Evolutionary conservation across 1,140 invertebrate species (phyloP).

Genomic region (Drosophila obscura): DNA sequence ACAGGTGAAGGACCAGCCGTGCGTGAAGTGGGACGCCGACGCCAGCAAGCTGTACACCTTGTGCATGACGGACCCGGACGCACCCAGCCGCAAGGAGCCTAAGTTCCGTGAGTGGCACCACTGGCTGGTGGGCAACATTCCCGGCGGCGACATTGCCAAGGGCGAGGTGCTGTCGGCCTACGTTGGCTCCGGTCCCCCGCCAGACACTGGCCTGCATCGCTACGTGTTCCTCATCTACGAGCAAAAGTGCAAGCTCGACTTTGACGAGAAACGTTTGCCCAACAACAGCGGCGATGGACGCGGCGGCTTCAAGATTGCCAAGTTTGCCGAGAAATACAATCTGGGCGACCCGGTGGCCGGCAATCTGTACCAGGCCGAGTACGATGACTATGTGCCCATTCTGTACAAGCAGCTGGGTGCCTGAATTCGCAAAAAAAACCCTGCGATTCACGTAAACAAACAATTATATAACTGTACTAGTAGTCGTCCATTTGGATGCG

Average conservation of each 20-base stretch:
- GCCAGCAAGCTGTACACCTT: constrained; percentile 89
- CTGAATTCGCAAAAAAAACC: constrained; percentile 20
- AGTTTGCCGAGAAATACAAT: constrained; percentile 89
- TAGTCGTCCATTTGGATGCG: constrained; percentile 15
- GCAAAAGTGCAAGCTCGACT: constrained; percentile 85
- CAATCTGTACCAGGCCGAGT: constrained; percentile 95
- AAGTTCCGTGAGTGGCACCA: constrained; percentile 95
- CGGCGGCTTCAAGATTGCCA: constrained; percentile 90
- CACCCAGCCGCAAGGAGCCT: constrained; percentile 90
- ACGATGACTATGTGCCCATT: constrained; percentile 94
- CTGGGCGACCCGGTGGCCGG: constrained; percentile 93
- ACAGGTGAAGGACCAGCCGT: constrained; percentile 88
- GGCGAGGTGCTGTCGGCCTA: constrained; percentile 93
- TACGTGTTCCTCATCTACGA: constrained; percentile 95
- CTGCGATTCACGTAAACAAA: no score
- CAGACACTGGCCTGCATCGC: constrained; percentile 93
- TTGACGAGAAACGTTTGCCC: constrained; percentile 81
- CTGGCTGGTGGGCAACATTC: constrained; percentile 96
- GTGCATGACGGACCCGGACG: constrained; percentile 86
- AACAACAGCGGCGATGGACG: constrained; percentile 90
- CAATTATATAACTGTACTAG: constrained; percentile 32
- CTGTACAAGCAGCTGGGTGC: constrained; percentile 77
- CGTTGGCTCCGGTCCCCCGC: constrained; percentile 93
- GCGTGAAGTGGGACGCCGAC: constrained; percentile 88
- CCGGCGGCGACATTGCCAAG: constrained; percentile 88